Percentiles rank a stretch among this genome's conserved stretches.
Evolutionary conservation across 2,888 invertebrate genomes (phyloP).

Genomic region (Limnephilus auricula): DNA sequence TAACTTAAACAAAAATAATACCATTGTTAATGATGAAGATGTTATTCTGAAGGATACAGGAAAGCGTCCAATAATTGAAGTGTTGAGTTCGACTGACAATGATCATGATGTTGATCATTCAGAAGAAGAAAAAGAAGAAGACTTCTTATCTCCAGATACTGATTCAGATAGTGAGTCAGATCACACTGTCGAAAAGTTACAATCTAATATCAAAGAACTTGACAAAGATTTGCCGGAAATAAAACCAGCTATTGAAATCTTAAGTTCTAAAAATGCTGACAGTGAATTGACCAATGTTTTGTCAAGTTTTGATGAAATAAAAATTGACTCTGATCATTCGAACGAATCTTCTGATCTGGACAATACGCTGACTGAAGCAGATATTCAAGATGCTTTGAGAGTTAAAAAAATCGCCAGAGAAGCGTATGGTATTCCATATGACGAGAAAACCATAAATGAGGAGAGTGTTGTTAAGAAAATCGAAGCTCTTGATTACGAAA

Average conservation of each 20-base stretch:
- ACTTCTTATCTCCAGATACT: background rate
- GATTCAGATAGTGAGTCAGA: background rate
- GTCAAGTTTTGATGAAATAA: background rate
- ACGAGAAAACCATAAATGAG: slow-evolving; percentile 7
- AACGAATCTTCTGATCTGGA: background rate
- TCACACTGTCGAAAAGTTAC: background rate
- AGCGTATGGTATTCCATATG: background rate
- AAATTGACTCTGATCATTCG: background rate
- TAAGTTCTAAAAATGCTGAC: background rate
- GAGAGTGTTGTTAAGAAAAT: slow-evolving; percentile 39
- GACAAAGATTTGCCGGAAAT: background rate
- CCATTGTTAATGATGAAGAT: background rate
- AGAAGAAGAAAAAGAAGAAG: background rate
- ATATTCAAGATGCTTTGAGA: background rate
- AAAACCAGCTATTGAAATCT: background rate
- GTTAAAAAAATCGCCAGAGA: background rate
- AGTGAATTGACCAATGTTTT: background rate
- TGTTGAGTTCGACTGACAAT: slow-evolving; percentile 33
- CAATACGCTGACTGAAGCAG: background rate
- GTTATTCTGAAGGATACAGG: background rate
- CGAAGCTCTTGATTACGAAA: slow-evolving; percentile 16
- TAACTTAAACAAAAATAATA: slow-evolving; percentile 11
- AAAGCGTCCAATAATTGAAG: slow-evolving; percentile 26
- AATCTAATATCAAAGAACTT: background rate
- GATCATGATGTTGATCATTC: slow-evolving; percentile 6